Conservation (phyloP, 2,888 invertebrate species). For the Germaria angustata region DNA sequence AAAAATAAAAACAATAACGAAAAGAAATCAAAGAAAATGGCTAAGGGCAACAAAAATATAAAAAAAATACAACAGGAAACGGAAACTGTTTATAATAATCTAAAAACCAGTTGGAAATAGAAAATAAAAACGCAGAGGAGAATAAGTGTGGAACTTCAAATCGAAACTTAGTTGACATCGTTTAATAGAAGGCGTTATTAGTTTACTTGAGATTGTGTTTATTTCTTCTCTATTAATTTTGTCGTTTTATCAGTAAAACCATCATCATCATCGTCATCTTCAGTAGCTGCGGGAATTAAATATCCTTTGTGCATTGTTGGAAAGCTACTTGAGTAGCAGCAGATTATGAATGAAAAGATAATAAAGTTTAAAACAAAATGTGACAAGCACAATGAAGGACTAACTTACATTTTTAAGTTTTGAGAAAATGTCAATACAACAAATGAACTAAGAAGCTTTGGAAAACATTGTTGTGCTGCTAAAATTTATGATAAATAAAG, state of each 20-base stretch:
- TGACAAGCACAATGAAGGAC: not conserved
- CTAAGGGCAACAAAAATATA: not conserved
- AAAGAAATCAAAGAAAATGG: not conserved
- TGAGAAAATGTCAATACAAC: not conserved
- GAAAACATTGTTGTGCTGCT: not conserved
- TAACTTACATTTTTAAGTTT: not conserved
- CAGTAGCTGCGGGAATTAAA: conserved; percentile 20
- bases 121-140: not conserved
- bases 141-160: not conserved
- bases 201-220: not conserved
- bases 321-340: conserved; percentile 1
- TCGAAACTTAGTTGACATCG: conserved; percentile 15
- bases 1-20: not conserved
- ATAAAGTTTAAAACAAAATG: not conserved
- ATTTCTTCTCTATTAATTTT: not conserved
- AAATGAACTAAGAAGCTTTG: not conserved
- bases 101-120: conserved; percentile 16
- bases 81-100: conserved; percentile 52
- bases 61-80: conserved; percentile 54
- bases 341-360: not conserved
- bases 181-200: conserved; percentile 7
- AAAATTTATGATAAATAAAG: not conserved
- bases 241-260: not conserved
- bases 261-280: conserved; percentile 17
- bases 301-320: not conserved